Evolutionary conservation across 1,140 invertebrate species (phyloP).

Genomic region (Glossosoma conforme): DNA sequence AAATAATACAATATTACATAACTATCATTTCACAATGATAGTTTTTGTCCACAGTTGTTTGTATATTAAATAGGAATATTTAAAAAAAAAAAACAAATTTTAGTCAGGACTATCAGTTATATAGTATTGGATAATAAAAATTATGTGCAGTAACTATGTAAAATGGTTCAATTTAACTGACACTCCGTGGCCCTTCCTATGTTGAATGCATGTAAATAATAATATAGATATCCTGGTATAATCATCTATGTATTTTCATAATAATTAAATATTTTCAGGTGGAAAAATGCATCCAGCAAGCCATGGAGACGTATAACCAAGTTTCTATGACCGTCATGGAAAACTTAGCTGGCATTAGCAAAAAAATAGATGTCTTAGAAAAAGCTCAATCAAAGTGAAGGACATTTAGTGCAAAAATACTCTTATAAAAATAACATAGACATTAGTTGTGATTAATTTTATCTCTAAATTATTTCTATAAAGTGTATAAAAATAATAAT

Average conservation of each 20-base stretch:
- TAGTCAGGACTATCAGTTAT: too few species aligned
- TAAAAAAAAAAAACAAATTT: too few species aligned
- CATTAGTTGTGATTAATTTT: neutral
- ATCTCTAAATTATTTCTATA: neutral
- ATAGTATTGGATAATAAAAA: too few species aligned
- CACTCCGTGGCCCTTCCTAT: too few species aligned
- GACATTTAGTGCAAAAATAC: neutral
- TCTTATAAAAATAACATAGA: neutral
- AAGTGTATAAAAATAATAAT: neutral
- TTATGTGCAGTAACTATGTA: too few species aligned
- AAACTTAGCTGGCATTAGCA: conserved; percentile 26
- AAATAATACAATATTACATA: neutral
- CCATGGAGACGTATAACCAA: conserved; percentile 29
- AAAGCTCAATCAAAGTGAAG: conserved; percentile 9
- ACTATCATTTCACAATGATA: too few species aligned
- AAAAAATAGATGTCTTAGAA: conserved; percentile 27
- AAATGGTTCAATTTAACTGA: too few species aligned
- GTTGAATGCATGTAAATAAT: too few species aligned
- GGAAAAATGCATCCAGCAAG: conserved; percentile 27
- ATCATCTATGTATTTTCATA: too few species aligned
- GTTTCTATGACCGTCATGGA: conserved; percentile 29
- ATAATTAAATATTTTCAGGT: conserved; percentile 21
- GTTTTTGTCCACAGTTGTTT: too few species aligned
- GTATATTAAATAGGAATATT: too few species aligned
- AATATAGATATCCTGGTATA: too few species aligned